phyloP scores from a whole-genome alignment of 2,888 invertebrate genomes.

The Zygaena filipendulae region DNA sequence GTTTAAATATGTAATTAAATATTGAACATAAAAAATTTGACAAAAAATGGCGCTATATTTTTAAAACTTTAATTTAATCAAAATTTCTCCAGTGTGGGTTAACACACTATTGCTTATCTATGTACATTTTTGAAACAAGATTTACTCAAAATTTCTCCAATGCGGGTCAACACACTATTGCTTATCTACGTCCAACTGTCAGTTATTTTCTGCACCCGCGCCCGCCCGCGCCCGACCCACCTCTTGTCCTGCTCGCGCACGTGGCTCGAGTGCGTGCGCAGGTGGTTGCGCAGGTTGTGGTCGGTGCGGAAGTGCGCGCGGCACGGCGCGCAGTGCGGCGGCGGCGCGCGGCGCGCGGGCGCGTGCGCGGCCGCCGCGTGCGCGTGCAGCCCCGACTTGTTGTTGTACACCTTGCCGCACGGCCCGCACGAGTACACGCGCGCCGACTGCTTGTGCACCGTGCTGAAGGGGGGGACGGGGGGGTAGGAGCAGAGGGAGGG shows the following conservation, averaged over 20 bases:
- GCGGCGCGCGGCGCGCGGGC: conserved; percentile 12
- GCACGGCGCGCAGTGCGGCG: conserved; percentile 17
- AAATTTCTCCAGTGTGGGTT: too few relatives aligned
- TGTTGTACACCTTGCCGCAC: conserved; percentile 20
- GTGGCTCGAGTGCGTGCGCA: conserved; percentile 33
- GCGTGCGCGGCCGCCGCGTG: conserved; percentile 16
- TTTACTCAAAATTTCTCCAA: too few relatives aligned
- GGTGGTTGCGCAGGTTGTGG: conserved; percentile 27
- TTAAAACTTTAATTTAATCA: too few relatives aligned
- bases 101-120: too few relatives aligned
- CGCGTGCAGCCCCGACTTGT: conserved; percentile 16
- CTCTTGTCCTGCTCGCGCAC: conserved; percentile 25
- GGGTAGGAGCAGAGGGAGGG: too few relatives aligned
- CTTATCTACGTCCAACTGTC: not conserved
- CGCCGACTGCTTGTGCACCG: conserved; percentile 18
- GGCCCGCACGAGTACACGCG: conserved; percentile 14
- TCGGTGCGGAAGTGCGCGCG: conserved; percentile 23
- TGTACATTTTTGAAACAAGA: too few relatives aligned
- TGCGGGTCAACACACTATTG: too few relatives aligned
- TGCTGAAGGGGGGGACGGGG: conserved; percentile 15
- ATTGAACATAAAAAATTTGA: too few relatives aligned
- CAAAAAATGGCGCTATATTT: too few relatives aligned
- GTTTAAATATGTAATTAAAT: too few relatives aligned
- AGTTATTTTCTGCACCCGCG: too few relatives aligned
- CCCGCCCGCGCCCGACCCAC: too few relatives aligned